Base-by-base conservation (phyloP, 2,797 vertebrate species). In the Galago senegalensis region DNA sequence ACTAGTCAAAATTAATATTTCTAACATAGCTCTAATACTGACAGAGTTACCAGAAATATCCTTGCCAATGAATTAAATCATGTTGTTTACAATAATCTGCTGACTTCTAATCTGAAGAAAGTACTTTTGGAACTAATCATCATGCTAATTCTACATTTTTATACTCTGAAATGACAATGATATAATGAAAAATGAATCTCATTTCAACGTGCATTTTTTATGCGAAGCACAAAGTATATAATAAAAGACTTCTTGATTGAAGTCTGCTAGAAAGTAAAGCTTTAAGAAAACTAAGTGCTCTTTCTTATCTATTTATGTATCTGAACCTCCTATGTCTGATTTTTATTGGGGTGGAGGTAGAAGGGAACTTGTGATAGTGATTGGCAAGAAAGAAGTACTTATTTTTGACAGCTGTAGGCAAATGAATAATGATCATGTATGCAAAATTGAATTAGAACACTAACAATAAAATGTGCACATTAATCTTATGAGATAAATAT, bases 41-140 rank as follows among this genome's bases (percentile, higher is more conserved):
- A 88, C 56, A 72, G n/a, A 96, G 46, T 49, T 89, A 63, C 27
- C 94, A 92, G 93, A 94, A 94, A 86, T 82, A 88, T 97, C 70
- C 67, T 63, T 87, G 9, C 69, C 80, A 97, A 72, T 95, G 94
- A 98, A 97, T 97, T 97, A 96, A 97, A 98, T 95, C 87, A 97
- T 92, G 96, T 96, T 93, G 77, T 97, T 98, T 98, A 97, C 94
- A 97, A 93, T 97, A 97, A 98, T 97, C 96, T 97, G 95, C 93
- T 98, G 97, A 96, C 95, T 98, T 98, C 98, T 97, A 97, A 97
- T 98, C 84, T 97, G 94, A 96, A 94, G 93, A 97, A 96, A 97
- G 93, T 95, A 97, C 65, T 90, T 96, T 96, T 98, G 97, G 96
- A 98, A 98, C 96, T 98, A 98, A 98, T 98, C 91, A 91, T 97